Evolutionary conservation across 2,113 vertebrate species (phyloP), one percentile per base, ranked within the genome.

Genomic region (Micronycteris hirsuta): DNA sequence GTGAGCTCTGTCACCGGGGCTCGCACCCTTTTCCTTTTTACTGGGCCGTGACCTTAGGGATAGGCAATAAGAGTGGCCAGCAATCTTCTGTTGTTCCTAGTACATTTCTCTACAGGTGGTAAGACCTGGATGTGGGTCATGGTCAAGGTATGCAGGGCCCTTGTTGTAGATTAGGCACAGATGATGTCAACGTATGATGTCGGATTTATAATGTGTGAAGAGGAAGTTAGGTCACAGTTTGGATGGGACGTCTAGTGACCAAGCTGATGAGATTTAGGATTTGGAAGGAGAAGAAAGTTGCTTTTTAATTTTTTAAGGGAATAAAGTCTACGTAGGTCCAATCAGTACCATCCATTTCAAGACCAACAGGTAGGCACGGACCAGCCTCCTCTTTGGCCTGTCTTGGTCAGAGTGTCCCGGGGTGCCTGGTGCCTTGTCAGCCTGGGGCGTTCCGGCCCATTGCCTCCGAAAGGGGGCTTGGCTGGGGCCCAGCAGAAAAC

Each of bases 21-120:
- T 49, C 20, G 20, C 12, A 61, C 36, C 56, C 20, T 1, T 38
- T 89, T 73, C 65, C n/a, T 36, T 65, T 78, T 41, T 56, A n/a
- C 58, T 45, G 43, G 24, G 68, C 86, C 26, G 15, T 1, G 74
- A 20, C 28, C 49, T 73, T 71, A 82, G 76, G 58, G 19, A 38
- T 41, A 86, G 71, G 36, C 67, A 74, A 26, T 70, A 86, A 80
- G 80, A 86, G 26, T 90, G 86, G 41, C 81, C n/a, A 41, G 41
- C 15, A 24, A 4, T 36, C 45, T 67, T 70, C 56, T 71, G 45
- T 47, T 54, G 26, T 22, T 54, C 81, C 85, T n/a, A 22, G 12
- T 33, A 7, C 49, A 61, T n/a, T 58, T 85, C 38, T 76, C 43
- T 81, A 17, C 9, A 33, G n/a, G 7, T 36, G n/a, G 38, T 81